Evolutionary conservation across 2,888 invertebrate genomes (phyloP).

Genomic region (Lumbricus terrestris): DNA sequence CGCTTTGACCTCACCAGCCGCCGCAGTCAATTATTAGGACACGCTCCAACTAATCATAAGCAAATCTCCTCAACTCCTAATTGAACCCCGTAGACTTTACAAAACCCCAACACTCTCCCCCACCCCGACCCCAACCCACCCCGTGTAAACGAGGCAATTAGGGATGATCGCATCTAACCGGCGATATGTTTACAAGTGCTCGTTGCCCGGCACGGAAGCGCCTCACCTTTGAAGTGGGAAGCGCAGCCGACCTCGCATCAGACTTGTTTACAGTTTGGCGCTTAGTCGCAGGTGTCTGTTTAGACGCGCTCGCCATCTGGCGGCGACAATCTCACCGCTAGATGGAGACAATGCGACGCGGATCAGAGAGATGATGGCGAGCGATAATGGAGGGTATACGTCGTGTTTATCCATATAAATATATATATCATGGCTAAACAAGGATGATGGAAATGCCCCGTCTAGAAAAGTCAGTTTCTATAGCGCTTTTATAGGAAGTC

Average conservation of each 20-base stretch:
- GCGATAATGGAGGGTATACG: background rate
- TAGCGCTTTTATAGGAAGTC: background rate
- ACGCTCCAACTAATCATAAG: background rate
- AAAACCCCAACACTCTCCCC: background rate
- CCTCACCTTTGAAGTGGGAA: background rate
- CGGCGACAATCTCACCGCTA: background rate
- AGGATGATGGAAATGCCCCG: background rate
- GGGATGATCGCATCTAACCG: background rate
- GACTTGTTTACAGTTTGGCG: background rate
- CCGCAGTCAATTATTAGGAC: background rate
- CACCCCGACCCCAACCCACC: background rate
- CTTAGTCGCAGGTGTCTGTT: background rate
- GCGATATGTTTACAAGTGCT: background rate
- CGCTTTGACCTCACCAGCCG: background rate
- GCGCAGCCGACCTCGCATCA: background rate
- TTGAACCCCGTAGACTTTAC: background rate
- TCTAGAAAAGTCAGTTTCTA: background rate
- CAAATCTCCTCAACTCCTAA: background rate
- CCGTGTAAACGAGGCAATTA: slow-evolving; percentile 10
- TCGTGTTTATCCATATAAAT: background rate
- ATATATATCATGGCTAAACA: background rate
- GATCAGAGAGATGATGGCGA: background rate
- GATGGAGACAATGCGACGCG: slow-evolving; percentile 14
- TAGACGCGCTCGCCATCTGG: background rate
- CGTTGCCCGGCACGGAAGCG: background rate